Conservation (phyloP, 2,113 vertebrate genomes). For the Uropsilus gracilis region DNA sequence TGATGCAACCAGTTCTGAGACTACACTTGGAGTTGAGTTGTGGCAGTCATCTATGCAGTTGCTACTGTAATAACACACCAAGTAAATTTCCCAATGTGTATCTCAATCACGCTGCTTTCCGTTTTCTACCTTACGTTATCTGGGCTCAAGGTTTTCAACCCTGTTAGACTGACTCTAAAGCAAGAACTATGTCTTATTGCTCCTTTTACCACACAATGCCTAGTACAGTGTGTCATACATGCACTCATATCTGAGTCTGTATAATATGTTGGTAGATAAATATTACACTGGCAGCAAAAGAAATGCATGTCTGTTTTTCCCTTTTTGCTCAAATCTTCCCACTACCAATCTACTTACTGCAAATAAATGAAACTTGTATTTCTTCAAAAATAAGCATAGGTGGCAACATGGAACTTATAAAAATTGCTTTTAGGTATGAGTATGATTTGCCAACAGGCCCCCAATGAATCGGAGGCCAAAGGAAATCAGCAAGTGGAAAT, state of each 20-base stretch:
- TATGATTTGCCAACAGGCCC: constrained; percentile 17
- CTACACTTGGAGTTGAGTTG: background rate
- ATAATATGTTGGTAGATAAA: background rate
- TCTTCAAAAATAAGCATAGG: constrained; percentile 58
- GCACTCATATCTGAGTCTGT: background rate
- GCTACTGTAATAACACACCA: background rate
- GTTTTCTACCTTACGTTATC: background rate
- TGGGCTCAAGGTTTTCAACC: background rate
- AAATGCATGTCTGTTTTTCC: background rate
- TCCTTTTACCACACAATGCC: background rate
- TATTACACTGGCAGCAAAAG: background rate
- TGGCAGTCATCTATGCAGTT: background rate
- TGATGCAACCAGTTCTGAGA: background rate
- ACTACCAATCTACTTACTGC: constrained; percentile 22
- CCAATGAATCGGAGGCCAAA: constrained; percentile 32
- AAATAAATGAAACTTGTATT: constrained; percentile 45
- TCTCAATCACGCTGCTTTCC: background rate
- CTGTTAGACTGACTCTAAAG: background rate
- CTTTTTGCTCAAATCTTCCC: constrained; percentile 1
- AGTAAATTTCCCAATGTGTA: background rate
- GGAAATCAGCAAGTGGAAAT: constrained; percentile 47
- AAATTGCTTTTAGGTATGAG: constrained; percentile 36
- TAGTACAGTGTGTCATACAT: background rate
- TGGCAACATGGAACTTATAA: constrained; percentile 36
- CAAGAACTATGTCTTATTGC: background rate